phyloP scores from a whole-genome alignment of 2,113 vertebrate genomes.

The Podiceps cristatus region DNA sequence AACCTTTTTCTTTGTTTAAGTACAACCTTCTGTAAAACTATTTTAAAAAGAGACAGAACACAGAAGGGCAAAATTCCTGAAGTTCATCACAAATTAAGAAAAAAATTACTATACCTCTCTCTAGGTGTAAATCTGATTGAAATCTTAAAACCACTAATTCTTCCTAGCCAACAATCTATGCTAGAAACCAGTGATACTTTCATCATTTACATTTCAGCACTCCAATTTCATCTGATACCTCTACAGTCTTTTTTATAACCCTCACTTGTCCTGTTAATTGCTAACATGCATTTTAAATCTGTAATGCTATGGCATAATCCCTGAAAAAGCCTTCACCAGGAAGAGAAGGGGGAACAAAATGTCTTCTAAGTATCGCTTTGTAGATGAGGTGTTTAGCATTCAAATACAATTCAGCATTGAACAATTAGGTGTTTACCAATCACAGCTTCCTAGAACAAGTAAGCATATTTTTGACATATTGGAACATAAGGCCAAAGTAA shows the following conservation, averaged over 20 bases:
- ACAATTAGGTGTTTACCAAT: neutral
- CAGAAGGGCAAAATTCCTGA: neutral
- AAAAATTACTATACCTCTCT: neutral
- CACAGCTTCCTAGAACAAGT: neutral
- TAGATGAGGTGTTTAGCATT: neutral
- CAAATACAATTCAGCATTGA: neutral
- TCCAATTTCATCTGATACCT: neutral
- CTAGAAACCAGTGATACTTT: neutral
- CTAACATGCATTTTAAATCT: neutral
- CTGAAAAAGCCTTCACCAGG: neutral
- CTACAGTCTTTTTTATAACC: neutral
- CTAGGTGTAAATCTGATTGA: neutral
- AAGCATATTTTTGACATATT: neutral
- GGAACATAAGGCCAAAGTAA: neutral
- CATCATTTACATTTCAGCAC: neutral
- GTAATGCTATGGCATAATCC: neutral
- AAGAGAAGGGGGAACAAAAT: neutral
- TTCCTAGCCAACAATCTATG: neutral
- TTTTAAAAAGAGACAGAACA: neutral
- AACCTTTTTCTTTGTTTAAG: neutral
- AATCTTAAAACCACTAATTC: neutral
- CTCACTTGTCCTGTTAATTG: neutral
- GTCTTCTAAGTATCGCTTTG: neutral
- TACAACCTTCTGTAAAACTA: neutral
- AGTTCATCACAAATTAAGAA: fast-evolving